Evolutionary conservation across 2,113 vertebrate species (phyloP).

Genomic region (Rattus norvegicus): DNA sequence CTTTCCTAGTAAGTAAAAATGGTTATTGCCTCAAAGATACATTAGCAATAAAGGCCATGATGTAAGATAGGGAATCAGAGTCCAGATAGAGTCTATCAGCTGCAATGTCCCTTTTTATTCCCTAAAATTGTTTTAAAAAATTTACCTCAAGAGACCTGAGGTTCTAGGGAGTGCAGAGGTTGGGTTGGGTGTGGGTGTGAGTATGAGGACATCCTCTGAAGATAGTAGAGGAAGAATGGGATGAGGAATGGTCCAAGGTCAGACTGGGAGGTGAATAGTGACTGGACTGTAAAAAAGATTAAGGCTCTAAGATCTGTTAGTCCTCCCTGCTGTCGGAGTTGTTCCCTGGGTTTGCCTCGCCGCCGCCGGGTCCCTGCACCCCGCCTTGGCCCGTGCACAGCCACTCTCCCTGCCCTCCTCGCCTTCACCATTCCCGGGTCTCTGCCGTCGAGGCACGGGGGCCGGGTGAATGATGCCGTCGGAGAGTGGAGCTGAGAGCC

Average conservation of each 20-base stretch:
- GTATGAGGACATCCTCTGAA: too few species aligned
- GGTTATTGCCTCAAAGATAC: conserved; percentile 27
- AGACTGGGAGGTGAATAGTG: too few species aligned
- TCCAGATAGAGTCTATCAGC: not conserved
- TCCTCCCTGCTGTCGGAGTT: not conserved
- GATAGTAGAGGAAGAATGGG: too few species aligned
- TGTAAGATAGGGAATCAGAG: not conserved
- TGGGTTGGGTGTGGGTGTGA: too few species aligned
- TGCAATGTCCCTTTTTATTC: not conserved
- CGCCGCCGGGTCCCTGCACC: conserved; percentile 44
- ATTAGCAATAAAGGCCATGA: not conserved
- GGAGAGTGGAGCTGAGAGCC: conserved; percentile 69
- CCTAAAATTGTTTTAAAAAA: not conserved
- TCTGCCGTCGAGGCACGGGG: conserved; percentile 67
- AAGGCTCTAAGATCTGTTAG: conserved; percentile 50
- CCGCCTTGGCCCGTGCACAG: conserved; percentile 25
- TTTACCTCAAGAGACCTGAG: too few species aligned
- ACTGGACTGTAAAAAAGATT: too few species aligned
- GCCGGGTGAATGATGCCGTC: conserved; percentile 73
- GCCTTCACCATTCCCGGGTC: conserved; percentile 38
- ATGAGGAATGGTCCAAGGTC: too few species aligned
- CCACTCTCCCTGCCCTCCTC: conserved; percentile 56
- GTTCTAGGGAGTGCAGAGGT: too few species aligned
- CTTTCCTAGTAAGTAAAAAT: not conserved
- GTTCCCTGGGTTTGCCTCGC: not conserved